These are phyloP conservation scores for Pomatorhinus ruficollis DNA, from an alignment of 2,113 vertebrate species.

Conservation along the genomic window DNA sequence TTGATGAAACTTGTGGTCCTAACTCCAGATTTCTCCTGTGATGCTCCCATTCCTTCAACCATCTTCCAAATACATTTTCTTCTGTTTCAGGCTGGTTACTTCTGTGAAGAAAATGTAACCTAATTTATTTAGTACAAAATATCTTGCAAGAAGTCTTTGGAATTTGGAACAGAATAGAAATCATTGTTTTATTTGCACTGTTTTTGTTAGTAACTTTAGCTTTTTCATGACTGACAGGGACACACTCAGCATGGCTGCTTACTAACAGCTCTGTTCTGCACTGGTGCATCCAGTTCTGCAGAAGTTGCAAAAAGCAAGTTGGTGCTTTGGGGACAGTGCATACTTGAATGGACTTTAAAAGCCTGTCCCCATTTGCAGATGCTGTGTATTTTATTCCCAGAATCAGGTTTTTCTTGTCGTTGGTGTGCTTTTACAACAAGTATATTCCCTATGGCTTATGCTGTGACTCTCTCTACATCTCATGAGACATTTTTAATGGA, in stretches of 20 bases:
- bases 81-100: neutral
- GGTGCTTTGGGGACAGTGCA: neutral
- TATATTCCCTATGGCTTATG: neutral
- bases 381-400: neutral
- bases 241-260: neutral
- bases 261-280: neutral
- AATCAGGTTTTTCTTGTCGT: neutral
- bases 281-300: neutral
- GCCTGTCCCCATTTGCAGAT: neutral
- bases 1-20: neutral
- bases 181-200: neutral
- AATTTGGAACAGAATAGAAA: neutral
- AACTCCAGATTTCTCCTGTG: neutral
- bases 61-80: neutral
- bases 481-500: neutral
- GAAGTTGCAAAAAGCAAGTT: neutral
- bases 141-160: neutral
- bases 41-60: neutral
- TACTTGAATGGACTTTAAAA: neutral
- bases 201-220: neutral
- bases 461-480: neutral
- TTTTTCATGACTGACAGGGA: neutral
- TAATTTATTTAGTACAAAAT: neutral
- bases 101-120: neutral
- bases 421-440: neutral